phyloP scores from a whole-genome alignment of 2,888 invertebrate genomes.

The Zeuzera pyrina region DNA sequence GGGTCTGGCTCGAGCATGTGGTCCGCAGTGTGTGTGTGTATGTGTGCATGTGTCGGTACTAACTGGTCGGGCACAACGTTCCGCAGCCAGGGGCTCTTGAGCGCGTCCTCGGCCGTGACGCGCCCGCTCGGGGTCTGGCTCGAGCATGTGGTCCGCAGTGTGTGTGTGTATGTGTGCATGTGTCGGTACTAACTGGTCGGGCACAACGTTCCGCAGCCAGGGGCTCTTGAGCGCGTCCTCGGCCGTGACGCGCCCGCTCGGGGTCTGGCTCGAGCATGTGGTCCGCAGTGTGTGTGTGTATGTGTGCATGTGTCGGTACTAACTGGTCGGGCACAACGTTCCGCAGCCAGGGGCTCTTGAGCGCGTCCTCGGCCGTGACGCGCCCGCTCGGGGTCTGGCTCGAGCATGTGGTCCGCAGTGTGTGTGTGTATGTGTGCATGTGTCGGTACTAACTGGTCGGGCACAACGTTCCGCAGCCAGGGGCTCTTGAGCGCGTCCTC shows the following conservation, averaged over 20 bases:
- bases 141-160: constrained; percentile 97
- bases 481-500: constrained; percentile 93
- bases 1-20: constrained; percentile 97
- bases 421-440: too few species aligned
- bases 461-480: constrained; percentile 93
- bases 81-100: constrained; percentile 93
- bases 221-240: constrained; percentile 93
- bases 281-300: too few species aligned
- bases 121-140: constrained; percentile 95
- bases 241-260: constrained; percentile 93
- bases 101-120: constrained; percentile 94
- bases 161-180: too few species aligned
- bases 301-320: too few species aligned
- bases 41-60: too few species aligned
- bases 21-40: too few species aligned
- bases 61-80: constrained; percentile 92
- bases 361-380: constrained; percentile 94
- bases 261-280: constrained; percentile 97
- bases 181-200: constrained; percentile 92
- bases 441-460: constrained; percentile 92
- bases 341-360: constrained; percentile 93
- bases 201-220: constrained; percentile 93
- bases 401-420: constrained; percentile 97
- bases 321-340: constrained; percentile 92
- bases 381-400: constrained; percentile 95